Evolutionary conservation across 1,140 invertebrate species (phyloP), one percentile per base, ranked within the genome.

Genomic region (Neodiprion fabricii): DNA sequence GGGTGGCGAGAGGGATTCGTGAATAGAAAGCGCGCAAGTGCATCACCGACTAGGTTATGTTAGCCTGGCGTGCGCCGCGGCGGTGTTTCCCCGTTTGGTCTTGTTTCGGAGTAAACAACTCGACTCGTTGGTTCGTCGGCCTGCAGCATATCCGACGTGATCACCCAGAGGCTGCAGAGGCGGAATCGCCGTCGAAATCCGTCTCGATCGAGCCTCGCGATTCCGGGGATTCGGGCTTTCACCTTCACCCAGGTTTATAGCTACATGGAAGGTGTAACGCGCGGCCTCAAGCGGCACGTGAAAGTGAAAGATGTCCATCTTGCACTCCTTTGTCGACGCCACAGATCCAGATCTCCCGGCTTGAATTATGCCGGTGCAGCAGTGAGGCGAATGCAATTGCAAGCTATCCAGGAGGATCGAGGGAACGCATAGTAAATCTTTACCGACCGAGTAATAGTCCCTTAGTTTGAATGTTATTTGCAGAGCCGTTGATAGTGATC

Each of bases 281-380:
- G 2, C 28, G 28, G 28, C 28, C 28, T 40, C 9, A 17, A 17
- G 53, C 53, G n/a, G 11, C 5, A 61, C 53, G 53, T 61, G 53
- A 61, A 61, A 61, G 53, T 61, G 53, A 61, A 61, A 61, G 53
- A 61, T 61, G 53, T 61, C 53, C 11, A 61, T 61, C 53, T 61
- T 17, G 53, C 53, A 61, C 11, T 61, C 53, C n/a, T 61, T 61
- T 61, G 53, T 61, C n/a, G 53, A 61, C 28, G n/a, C 53, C 53
- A 61, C 53, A 61, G 53, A 61, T 61, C 53, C n/a, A 17, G 53
- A 61, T 61, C 53, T 40, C 28, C 28, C 28, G 28, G 28, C 5
- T 40, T 40, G 2, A 40, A 40, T 40, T 40, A 40, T 40, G 28
- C 28, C 28, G 28, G 28, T 40, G 28, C 28, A 40, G 5, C 28